Base-by-base conservation (phyloP, 2,113 vertebrate genomes). In the Rhabdomys dilectus region DNA sequence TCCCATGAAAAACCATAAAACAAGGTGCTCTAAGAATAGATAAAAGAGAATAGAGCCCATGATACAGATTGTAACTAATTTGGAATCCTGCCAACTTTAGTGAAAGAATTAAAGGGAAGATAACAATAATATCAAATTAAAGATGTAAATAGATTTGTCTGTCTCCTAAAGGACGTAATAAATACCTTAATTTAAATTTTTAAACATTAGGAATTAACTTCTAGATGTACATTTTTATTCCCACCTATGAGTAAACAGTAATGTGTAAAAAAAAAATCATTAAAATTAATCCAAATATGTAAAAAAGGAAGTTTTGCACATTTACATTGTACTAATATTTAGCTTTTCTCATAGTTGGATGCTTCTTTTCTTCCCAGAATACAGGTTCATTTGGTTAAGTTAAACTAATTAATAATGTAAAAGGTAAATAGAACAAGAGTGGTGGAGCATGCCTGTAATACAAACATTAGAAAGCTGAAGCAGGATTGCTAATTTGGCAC, bases 1-100 rank as follows among this genome's bases (percentile, higher is more conserved):
- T 96, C 9, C 77, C 64, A 86, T 93, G 26, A 56, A 89, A 96
- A 96, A 89, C 1, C 42, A 85, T 75, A 92, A 96, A 93, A 93
- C 45, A 70, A 19, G 62, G 42, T 86, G 31, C 7, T 2, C 17
- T 12, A 2, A 77, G 88, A 93, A 85, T 31, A 88, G n/a, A 93
- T 42, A 85, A 84, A 88, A 48, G 4, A 45, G 42, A 66, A 86
- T 45, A 89, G 22, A 64, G 2, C 16, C 26, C 56, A 72, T 6
- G 24, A 66, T 80, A 68, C 21, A 78, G 16, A 91, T 22, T 88
- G 22, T 80, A 93, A 89, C 36, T 80, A 85, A 91, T 89, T 80
- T 93, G 53, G 26, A 42, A 1, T 31, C 75, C 45, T 91, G 21
- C n/a, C 34, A 88, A 84, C 3, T 78, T 93, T 53, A 60, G 1